Base-by-base conservation (phyloP, 2,888 invertebrate species). In the Drosophila rellima region DNA sequence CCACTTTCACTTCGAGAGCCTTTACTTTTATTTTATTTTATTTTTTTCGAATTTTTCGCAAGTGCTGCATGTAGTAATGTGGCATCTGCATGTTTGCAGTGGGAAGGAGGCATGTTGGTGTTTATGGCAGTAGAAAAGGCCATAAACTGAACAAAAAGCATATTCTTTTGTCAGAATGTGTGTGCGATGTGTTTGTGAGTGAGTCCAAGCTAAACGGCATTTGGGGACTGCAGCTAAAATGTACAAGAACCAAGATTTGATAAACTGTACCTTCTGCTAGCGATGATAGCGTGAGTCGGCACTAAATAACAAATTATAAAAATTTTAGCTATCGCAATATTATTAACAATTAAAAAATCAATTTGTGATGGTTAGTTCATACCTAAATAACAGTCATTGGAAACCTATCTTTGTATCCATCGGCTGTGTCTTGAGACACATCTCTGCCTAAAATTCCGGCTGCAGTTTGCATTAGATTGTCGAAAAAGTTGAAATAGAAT, bases 141-240 rank as follows among this genome's bases (percentile, higher is more conserved):
- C 80, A 82, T 88, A 88, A 88, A 77, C 82, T 77, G 88, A 83
- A 83, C 80, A 83, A 82, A 77, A 87, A 88, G 71, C 77, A 83
- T 78, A 81, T 82, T 74, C 69, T 61, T 47, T 55, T 23, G 72
- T 17, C 18, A 15, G 44, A 35, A n/a, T 55, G 23, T 59, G 29
- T 35, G 40, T 52, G 26, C 31, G 40, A 55, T 64, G 40, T 61
- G 42, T 18, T 52, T 20, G 51, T 13, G 44, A 8, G 33, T 50
- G 44, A 50, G 54, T 59, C 51, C 26, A 52, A 70, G 74, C 82
- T 73, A 83, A 83, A 67, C 85, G 88, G 72, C 74, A 88, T 83
- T 80, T 77, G 76, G 74, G 67, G 68, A 77, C 82, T 74, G 78
- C 85, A 66, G 74, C 76, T 68, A 77, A 84, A 74, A 73, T 70